Percentiles rank a stretch among this genome's conserved stretches.
These are phyloP conservation scores for Rhombomys opimus DNA, from an alignment of 2,113 vertebrate species.

Conservation along the genomic window DNA sequence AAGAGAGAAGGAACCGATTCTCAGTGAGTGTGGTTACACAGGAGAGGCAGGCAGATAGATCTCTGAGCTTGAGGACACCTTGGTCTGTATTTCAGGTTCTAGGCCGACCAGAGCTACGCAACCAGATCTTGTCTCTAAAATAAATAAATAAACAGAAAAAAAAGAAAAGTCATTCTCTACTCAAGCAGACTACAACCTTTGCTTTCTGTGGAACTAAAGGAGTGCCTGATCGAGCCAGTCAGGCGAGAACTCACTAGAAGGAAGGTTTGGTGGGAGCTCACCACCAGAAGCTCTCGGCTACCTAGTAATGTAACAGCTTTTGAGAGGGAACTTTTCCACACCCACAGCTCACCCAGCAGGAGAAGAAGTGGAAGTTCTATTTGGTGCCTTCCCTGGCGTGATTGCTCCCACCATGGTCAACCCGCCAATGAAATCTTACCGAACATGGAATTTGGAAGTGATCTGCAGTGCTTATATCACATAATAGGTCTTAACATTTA, in stretches of 20 bases:
- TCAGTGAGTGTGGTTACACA: background rate
- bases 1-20: background rate
- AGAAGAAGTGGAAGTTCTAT: background rate
- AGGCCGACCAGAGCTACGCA: background rate
- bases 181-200: conserved; percentile 27
- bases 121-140: background rate
- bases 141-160: background rate
- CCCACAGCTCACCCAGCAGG: background rate
- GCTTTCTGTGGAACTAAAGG: conserved; percentile 4
- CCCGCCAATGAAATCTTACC: background rate
- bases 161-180: background rate
- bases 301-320: conserved; percentile 20
- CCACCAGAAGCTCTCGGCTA: background rate
- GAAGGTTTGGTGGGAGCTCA: conserved; percentile 26
- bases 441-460: background rate
- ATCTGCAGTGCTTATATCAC: background rate
- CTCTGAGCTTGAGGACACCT: background rate
- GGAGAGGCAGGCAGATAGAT: background rate
- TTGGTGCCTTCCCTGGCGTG: background rate
- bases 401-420: background rate
- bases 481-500: background rate
- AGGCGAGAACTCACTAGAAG: background rate
- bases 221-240: background rate
- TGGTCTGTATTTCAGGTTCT: background rate
- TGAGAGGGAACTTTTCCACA: conserved; percentile 9